Evolutionary conservation across 2,888 invertebrate species (phyloP), one percentile per base, ranked within the genome.

Genomic region (Resseliella maxima): DNA sequence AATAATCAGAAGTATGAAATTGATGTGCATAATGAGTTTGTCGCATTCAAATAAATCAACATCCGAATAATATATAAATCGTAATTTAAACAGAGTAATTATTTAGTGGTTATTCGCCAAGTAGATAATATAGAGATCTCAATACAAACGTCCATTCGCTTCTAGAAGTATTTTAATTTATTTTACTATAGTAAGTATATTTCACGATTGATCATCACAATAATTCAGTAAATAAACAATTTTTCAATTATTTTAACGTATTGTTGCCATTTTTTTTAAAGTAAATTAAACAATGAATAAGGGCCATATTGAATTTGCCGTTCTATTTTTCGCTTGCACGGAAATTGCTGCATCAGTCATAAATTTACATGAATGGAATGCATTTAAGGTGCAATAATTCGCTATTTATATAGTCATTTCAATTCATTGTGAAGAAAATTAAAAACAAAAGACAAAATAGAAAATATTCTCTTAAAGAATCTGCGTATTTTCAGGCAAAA

Each of bases 391-490:
- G 41, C 5, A 41, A 41, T 41, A 12, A 41, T n/a, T n/a, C n/a
- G n/a, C n/a, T n/a, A 41, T 41, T 41, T 41, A 41, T 41, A 12
- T 21, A 87, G 87, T 35, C 87, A 83, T n/a, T 95, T 94, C 92
- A 93, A 93, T 89, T 92, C 94, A 0, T 90, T 91, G 87, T 92
- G 93, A 89, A 91, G 92, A 0, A 50, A 50, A 50, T 50, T 50
- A 8, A 18, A 50, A 18, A 50, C 8, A 50, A 50, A 50, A 50
- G 8, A 18, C 18, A 15, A n/a, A n/a, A n/a, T 18, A 18, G 2
- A 18, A 18, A 50, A 50, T 50, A 41, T 50, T 50, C 2, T 15
- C 8, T 50, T 8, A 50, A 50, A 50, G 12, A 18, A 18, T 18
- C 18, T 18, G 8, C 18, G 8, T 50, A 12, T 8, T 41, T 50